phyloP scores from a whole-genome alignment of 2,888 invertebrate species.

The Hypsopygia costalis region DNA sequence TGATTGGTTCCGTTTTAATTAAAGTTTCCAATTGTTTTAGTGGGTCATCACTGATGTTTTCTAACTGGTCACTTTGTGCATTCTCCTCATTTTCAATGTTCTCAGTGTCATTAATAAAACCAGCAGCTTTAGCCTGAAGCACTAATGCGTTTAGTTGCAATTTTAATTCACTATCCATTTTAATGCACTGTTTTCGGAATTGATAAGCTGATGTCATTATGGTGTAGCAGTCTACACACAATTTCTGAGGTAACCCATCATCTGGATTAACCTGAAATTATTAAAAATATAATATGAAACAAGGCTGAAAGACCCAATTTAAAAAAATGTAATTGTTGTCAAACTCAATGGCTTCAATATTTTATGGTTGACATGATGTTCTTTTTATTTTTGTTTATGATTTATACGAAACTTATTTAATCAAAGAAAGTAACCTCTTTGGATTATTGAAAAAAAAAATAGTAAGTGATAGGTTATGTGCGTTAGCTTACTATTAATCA shows the following conservation, averaged over 20 bases:
- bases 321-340: too few relatives aligned
- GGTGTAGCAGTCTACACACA: constrained; percentile 61
- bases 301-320: too few relatives aligned
- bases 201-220: constrained; percentile 59
- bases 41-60: constrained; percentile 53
- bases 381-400: too few relatives aligned
- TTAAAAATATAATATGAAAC: constrained; percentile 7
- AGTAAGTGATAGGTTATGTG: too few relatives aligned
- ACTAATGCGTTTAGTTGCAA: constrained; percentile 47
- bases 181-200: constrained; percentile 66
- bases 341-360: too few relatives aligned
- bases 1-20: constrained; percentile 61
- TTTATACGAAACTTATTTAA: too few relatives aligned
- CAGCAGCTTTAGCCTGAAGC: constrained; percentile 30
- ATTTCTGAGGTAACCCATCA: constrained; percentile 15
- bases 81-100: constrained; percentile 21
- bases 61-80: constrained; percentile 18
- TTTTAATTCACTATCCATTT: constrained; percentile 65
- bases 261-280: constrained; percentile 8
- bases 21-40: constrained; percentile 61
- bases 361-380: too few relatives aligned
- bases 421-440: too few relatives aligned
- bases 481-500: too few relatives aligned
- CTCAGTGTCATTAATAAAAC: constrained; percentile 16
- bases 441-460: too few relatives aligned